Base-by-base conservation (phyloP, 1,140 invertebrate genomes). In the Platyura marginata region DNA sequence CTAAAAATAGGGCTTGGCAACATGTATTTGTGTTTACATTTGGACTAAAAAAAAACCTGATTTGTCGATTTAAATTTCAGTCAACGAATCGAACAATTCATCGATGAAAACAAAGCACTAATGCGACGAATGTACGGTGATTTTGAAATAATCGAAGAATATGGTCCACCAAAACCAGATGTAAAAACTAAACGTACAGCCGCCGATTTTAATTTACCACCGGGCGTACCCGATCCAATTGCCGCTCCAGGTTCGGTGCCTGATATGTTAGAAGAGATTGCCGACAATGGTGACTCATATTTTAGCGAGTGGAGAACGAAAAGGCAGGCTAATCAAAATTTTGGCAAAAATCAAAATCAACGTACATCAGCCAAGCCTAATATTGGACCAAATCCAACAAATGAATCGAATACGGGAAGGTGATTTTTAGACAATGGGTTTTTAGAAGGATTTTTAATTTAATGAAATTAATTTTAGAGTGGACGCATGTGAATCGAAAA, bases 41-140 rank as follows among this genome's bases (percentile, higher is more conserved):
- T n/a, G n/a, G n/a, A n/a, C n/a, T n/a, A n/a, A n/a, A n/a, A n/a
- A n/a, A n/a, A n/a, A n/a, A n/a, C n/a, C n/a, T n/a, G n/a, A n/a
- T n/a, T n/a, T n/a, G n/a, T n/a, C n/a, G n/a, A n/a, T n/a, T n/a
- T n/a, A n/a, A 34, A 40, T 77, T 75, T 33, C 66, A 92, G 87
- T 60, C 82, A 89, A 35, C 74, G 79, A 51, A 92, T 92, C 59
- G 85, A 91, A 54, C 68, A 70, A 46, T 92, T 91, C 59, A 92
- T 92, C 52, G 87, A 92, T 51, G 87, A 92, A 53, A 92, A 92
- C 61, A 91, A 91, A 64, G 86, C 88, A 9, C 54, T 92, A 47
- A 90, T 91, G 71, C 81, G 84, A 53, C 67, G 88, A 43, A 92
- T 92, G 88, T 91, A 90, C 49, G 86, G 86, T 3, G 81, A 86